These are phyloP conservation scores for Caenorhabditis uteleia DNA, from an alignment of 2,888 invertebrate species.

Conservation along the genomic window DNA sequence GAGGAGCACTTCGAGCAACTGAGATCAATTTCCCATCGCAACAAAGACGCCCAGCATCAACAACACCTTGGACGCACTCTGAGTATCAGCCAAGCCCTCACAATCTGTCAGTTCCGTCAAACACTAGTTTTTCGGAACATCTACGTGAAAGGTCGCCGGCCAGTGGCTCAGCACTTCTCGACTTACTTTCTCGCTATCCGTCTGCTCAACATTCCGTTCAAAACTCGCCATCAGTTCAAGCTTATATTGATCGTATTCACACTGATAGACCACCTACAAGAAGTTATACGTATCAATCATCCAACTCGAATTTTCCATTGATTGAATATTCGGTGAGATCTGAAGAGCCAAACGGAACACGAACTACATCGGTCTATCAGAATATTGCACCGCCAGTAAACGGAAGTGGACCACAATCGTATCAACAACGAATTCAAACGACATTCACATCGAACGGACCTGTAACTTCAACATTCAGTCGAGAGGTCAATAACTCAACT, in stretches of 20 bases:
- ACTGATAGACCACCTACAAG: conserved; percentile 13
- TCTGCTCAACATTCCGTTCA: conserved; percentile 48
- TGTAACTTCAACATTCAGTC: conserved; percentile 21
- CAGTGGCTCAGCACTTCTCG: conserved; percentile 53
- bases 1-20: conserved; percentile 12
- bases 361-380: conserved; percentile 30
- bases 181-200: conserved; percentile 53
- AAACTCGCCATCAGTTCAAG: conserved; percentile 27
- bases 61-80: conserved; percentile 34
- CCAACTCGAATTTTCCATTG: conserved; percentile 34
- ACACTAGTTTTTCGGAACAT: conserved; percentile 40
- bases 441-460: conserved; percentile 36
- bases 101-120: conserved; percentile 32
- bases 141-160: conserved; percentile 54
- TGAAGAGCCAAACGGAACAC: conserved; percentile 22
- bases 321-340: conserved; percentile 43
- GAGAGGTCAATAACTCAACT: conserved; percentile 28
- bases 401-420: conserved; percentile 4
- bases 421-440: conserved; percentile 29
- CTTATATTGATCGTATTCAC: conserved; percentile 27
- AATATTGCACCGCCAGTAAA: conserved; percentile 20
- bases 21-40: conserved; percentile 40
- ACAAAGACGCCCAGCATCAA: conserved; percentile 31
- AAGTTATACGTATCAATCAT: conserved; percentile 19
- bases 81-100: conserved; percentile 24